A percentile compares a stretch with the other conserved stretches of the same genome.
Conservation (phyloP, 1,140 invertebrate genomes). For the Oedothorax gibbosus region DNA sequence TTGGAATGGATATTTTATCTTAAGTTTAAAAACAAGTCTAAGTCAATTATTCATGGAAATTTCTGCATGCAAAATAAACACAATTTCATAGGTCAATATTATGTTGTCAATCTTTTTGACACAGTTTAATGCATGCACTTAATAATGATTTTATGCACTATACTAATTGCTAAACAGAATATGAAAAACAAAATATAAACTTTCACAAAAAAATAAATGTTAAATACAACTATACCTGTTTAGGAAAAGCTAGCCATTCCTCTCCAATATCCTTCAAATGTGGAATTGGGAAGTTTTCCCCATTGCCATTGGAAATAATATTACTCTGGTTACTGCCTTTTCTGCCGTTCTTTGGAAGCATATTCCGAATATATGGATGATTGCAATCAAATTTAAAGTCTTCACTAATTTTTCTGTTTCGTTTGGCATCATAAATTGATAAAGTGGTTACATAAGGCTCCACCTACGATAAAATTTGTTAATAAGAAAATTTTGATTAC, state of each 20-base stretch:
- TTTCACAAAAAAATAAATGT: neutral
- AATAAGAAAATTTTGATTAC: neutral
- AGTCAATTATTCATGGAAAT: no score
- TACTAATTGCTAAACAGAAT: neutral
- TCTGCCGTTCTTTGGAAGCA: slow-evolving; percentile 71
- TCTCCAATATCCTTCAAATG: slow-evolving; percentile 74
- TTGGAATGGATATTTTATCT: neutral
- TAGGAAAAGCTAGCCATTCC: slow-evolving; percentile 77
- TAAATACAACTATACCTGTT: slow-evolving; percentile 68
- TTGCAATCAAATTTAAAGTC: slow-evolving; percentile 95
- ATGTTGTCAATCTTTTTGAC: no score
- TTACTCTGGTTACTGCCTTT: slow-evolving; percentile 62
- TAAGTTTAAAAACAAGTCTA: neutral
- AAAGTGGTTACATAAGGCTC: slow-evolving; percentile 92
- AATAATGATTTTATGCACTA: no score
- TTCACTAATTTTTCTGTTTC: slow-evolving; percentile 88
- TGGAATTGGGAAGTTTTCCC: slow-evolving; percentile 62
- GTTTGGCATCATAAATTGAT: slow-evolving; percentile 86
- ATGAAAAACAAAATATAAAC: neutral
- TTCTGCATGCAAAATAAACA: no score
- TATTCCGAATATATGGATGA: slow-evolving; percentile 74
- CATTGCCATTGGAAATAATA: slow-evolving; percentile 67
- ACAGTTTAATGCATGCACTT: no score
- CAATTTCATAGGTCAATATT: no score
- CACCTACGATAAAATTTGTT: slow-evolving; percentile 69